phyloP scores from a whole-genome alignment of 2,113 vertebrate genomes.

The Pelvicachromis taeniatus region DNA sequence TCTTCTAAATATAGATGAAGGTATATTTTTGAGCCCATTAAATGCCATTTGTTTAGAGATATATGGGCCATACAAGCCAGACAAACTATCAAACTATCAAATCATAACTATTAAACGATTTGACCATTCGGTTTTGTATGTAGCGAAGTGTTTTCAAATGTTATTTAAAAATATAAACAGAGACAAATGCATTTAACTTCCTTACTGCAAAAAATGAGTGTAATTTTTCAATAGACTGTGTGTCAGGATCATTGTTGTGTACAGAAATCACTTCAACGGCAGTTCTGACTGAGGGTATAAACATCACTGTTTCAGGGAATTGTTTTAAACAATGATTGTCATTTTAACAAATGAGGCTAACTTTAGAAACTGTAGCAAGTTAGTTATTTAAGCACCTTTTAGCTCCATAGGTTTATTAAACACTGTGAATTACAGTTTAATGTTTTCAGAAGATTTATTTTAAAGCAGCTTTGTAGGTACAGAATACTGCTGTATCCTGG shows the following conservation, averaged over 20 bases:
- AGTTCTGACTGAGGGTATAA: not conserved
- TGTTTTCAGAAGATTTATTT: not conserved
- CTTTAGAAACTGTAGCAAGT: not conserved
- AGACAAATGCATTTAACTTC: not conserved
- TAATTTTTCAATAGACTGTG: not conserved
- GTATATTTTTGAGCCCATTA: not conserved
- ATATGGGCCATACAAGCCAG: not conserved
- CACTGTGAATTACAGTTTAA: not conserved
- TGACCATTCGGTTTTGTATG: not conserved
- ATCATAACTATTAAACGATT: not conserved
- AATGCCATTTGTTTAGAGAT: not conserved
- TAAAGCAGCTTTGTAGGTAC: not conserved
- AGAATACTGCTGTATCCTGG: not conserved
- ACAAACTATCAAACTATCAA: not conserved
- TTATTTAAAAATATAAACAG: not conserved
- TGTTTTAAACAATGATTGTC: not conserved
- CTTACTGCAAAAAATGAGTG: not conserved
- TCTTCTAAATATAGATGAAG: accelerated
- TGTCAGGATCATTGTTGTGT: not conserved
- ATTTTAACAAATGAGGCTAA: not conserved
- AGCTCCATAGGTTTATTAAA: not conserved
- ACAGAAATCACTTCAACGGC: not conserved
- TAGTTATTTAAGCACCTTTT: not conserved
- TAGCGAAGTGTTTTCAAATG: not conserved
- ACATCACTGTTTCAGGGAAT: not conserved